A percentile compares a stretch with the other conserved stretches of the same genome.
phyloP scores from a whole-genome alignment of 2,113 vertebrate species.

The Crypturellus undulatus region DNA sequence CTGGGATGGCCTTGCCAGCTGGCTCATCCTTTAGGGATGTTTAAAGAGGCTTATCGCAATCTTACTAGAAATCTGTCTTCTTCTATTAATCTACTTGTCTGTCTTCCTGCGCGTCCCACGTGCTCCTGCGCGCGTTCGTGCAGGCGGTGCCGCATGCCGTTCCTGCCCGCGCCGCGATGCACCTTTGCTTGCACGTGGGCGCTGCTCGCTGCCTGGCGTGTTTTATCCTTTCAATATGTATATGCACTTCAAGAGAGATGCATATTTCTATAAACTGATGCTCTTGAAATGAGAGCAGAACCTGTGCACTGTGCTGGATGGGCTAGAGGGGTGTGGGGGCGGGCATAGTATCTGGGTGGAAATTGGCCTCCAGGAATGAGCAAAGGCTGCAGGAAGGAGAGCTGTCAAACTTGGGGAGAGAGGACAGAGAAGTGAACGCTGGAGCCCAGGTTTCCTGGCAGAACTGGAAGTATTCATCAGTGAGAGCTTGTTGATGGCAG shows the following conservation, averaged over 20 bases:
- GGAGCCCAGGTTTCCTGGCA: accelerated
- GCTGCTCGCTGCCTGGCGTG: accelerated
- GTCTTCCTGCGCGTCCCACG: background rate
- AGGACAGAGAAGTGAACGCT: background rate
- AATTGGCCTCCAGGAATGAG: background rate
- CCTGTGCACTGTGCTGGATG: background rate
- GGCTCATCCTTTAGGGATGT: constrained; percentile 59
- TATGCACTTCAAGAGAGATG: accelerated
- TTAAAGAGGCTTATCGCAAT: constrained; percentile 70
- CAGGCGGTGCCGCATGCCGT: background rate
- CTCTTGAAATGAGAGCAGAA: background rate
- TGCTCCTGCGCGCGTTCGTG: background rate
- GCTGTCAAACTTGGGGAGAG: background rate
- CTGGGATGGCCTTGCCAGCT: constrained; percentile 48
- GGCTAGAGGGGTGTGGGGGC: background rate
- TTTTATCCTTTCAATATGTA: accelerated
- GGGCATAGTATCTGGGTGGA: background rate
- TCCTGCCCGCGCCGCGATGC: background rate
- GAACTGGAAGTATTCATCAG: background rate
- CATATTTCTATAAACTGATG: accelerated
- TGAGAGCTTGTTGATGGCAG: background rate
- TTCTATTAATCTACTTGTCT: constrained; percentile 52
- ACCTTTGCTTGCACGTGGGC: background rate
- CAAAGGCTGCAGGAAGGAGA: background rate
- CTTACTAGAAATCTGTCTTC: constrained; percentile 63